Evolutionary conservation across 2,797 vertebrate genomes (phyloP), one percentile per base, ranked within the genome.

Genomic region (Danio aesculapii): DNA sequence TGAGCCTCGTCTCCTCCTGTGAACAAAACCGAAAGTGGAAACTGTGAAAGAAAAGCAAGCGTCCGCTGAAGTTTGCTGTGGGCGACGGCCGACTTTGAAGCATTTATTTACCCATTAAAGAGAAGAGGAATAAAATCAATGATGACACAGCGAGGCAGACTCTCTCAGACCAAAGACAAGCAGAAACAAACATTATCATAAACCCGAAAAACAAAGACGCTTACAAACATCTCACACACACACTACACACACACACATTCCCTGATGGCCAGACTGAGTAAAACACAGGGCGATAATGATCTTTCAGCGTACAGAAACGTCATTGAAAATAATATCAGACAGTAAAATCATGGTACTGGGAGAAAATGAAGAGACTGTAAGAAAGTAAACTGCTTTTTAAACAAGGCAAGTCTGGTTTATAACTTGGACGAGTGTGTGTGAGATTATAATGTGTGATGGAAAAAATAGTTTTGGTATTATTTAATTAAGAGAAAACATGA

Each of bases 21-120:
- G 91, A 95, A 96, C 94, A 95, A 61, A 91, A 90, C 90, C 86
- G 89, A 82, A 90, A 90, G 94, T 96, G 41, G 78, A 84, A 85
- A 89, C 94, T 96, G 96, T 96, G 94, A 97, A 96, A 97, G 30
- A 94, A 88, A 87, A 92, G 93, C 30, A 30, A 30, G 30, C 30
- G 30, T 30, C 30, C 30, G 30, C 30, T 30, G 94, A 91, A 93
- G 95, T 92, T 96, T 89, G 96, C 97, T 96, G 92, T 93, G 93
- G 96, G 97, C 96, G 89, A 96, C 91, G 81, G 87, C 88, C 89
- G 90, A 92, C 92, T 94, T 92, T 93, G 94, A 95, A 94, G 92
- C 89, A 82, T 88, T 84, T 84, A 85, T 93, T 94, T 95, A 93
- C 85, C 84, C 84, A 87, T 89, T 88, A 87, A 87, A 93, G 84